Evolutionary conservation across 2,888 invertebrate species (phyloP), one percentile per base, ranked within the genome.

Genomic region (Apamea crenata): DNA sequence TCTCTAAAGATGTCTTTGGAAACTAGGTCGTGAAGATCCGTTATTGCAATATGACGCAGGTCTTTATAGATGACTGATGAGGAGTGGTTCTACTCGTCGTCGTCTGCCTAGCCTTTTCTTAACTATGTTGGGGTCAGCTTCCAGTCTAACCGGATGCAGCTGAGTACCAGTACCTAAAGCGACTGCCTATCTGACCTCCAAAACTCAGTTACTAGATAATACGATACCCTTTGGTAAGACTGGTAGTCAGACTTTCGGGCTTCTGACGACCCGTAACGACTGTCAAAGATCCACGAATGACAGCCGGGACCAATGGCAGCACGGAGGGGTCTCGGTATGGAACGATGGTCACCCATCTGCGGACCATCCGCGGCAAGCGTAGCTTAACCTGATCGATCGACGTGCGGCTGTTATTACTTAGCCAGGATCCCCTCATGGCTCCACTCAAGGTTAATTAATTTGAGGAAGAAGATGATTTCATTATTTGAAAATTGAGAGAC

Each of bases 371-470:
- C 56, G 56, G n/a, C 12, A 59, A 59, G 56, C n/a, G n/a, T 56
- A 25, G 12, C 56, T 56, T 56, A 56, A 25, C 25, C 50, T 18
- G 50, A 18, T 50, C 56, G 56, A 56, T 56, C 56, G 56, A 25
- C 56, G 14, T n/a, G 56, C n/a, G n/a, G 56, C 56, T 59, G 2
- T 59, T 59, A 56, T 56, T 25, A 53, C 53, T 10, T 56, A 21
- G 53, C 8, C 10, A 56, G 53, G 25, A 56, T 8, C 25, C 25
- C 53, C 25, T 56, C 56, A 18, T 29, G 40, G 29, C 1, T 16
- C 12, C 44, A 56, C 18, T 80, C 44, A 18, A 25, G 21, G 8
- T 47, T 70, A 79, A 82, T 80, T 80, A 74, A 68, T 80, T 82
- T 25, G n/a, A 32, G 44, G 47, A n/a, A 47, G 47, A n/a, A n/a